Evolutionary conservation across 35 echinoderm and acorn worm genomes (phyloP).

Genomic region (Lytechinus variegatus): DNA sequence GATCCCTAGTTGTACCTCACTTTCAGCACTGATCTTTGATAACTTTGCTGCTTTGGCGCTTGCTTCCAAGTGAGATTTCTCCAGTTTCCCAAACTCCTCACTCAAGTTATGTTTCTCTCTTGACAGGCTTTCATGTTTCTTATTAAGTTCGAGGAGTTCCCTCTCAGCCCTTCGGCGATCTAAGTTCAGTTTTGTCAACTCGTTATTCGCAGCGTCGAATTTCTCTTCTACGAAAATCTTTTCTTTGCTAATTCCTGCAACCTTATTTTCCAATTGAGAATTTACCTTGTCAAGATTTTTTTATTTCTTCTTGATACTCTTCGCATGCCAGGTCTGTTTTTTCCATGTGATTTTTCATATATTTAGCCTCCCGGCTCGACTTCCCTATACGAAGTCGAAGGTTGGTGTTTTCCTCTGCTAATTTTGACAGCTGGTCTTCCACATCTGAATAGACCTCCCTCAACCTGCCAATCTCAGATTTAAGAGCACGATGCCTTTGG

Average conservation of each 20-base stretch:
- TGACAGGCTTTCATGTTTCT: constrained; percentile 14
- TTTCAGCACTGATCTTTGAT: constrained; percentile 53
- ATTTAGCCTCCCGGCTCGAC: constrained; percentile 59
- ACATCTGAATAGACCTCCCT: constrained; percentile 67
- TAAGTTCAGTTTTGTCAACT: constrained; percentile 47
- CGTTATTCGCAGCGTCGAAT: constrained; percentile 53
- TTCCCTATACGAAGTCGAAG: constrained; percentile 56
- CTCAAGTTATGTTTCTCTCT: constrained; percentile 53
- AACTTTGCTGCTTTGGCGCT: constrained; percentile 60
- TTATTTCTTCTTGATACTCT: constrained; percentile 54
- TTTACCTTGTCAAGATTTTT: constrained; percentile 71
- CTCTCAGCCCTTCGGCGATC: constrained; percentile 60
- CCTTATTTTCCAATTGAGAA: constrained; percentile 56
- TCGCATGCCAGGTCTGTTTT: constrained; percentile 49
- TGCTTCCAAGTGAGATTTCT: constrained; percentile 71
- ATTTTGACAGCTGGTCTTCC: constrained; percentile 54
- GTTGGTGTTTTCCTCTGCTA: constrained; percentile 76
- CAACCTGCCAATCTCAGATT: constrained; percentile 69
- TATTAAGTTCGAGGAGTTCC: constrained; percentile 55
- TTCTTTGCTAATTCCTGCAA: constrained; percentile 44
- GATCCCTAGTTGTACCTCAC: constrained; percentile 67
- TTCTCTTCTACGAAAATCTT: constrained; percentile 55
- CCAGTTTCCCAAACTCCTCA: constrained; percentile 58
- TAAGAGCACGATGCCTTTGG: constrained; percentile 47
- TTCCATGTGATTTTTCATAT: constrained; percentile 30